A percentile compares a stretch with the other conserved stretches of the same genome.
These are phyloP conservation scores for Lepidothrix coronata DNA, from an alignment of 2,113 vertebrate genomes.

Conservation along the genomic window DNA sequence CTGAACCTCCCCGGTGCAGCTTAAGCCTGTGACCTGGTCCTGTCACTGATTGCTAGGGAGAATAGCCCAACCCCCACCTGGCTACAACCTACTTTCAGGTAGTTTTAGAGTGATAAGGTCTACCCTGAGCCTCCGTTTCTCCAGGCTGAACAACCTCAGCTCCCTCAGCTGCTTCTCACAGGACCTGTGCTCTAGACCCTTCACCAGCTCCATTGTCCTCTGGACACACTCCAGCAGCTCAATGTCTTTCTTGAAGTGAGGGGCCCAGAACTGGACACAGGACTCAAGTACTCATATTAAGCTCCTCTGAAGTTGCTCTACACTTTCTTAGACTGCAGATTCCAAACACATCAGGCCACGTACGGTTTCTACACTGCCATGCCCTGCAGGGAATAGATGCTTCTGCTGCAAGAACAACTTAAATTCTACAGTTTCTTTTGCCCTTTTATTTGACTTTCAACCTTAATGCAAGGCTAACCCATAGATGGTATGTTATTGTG, in stretches of 20 bases:
- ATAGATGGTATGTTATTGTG: rapidly evolving
- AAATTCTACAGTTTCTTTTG: not conserved
- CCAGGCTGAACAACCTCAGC: not conserved
- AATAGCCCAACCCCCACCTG: not conserved
- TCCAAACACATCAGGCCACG: not conserved
- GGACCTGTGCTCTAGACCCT: not conserved
- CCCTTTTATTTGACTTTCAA: not conserved
- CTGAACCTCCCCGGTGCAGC: not conserved
- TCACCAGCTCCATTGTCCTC: not conserved
- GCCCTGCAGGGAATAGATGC: not conserved
- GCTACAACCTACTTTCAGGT: not conserved
- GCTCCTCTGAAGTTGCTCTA: not conserved
- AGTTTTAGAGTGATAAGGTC: not conserved
- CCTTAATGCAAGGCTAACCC: not conserved
- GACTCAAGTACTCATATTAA: not conserved
- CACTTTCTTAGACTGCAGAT: not conserved
- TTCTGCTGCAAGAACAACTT: not conserved
- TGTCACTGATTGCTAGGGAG: not conserved
- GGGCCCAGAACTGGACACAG: not conserved
- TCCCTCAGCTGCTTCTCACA: not conserved
- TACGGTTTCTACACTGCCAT: not conserved
- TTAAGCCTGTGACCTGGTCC: not conserved
- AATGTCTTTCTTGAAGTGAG: not conserved
- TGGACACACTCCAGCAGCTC: not conserved
- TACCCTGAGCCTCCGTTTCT: not conserved